Conservation (phyloP, 2,113 vertebrate genomes). For the Amblyopsis rosae region DNA sequence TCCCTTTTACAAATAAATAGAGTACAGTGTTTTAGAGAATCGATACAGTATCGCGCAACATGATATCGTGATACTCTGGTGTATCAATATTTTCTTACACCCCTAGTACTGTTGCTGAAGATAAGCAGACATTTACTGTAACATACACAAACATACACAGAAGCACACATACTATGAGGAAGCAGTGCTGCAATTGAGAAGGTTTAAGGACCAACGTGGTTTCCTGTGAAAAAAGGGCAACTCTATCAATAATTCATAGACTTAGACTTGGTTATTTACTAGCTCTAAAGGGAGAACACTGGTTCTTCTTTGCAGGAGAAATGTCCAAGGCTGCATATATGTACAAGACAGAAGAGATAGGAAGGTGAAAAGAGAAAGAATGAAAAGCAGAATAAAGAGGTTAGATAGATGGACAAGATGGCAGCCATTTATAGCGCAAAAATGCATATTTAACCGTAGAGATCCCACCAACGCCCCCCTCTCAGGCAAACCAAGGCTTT, state of each 20-base stretch:
- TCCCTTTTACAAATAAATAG: too few species aligned
- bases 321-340: slow-evolving; percentile 29
- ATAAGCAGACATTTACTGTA: slow-evolving; percentile 9
- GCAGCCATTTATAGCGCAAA: slow-evolving; percentile 30
- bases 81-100: too few species aligned
- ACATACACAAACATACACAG: background rate
- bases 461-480: slow-evolving; percentile 26
- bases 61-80: too few species aligned
- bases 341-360: slow-evolving; percentile 2
- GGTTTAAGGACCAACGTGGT: slow-evolving; percentile 53
- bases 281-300: slow-evolving; percentile 42
- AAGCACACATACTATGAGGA: slow-evolving; percentile 7
- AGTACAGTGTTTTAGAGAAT: too few species aligned
- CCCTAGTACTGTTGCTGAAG: too few species aligned
- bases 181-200: slow-evolving; percentile 27
- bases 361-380: slow-evolving; percentile 12
- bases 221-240: slow-evolving; percentile 41
- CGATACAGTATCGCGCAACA: too few species aligned
- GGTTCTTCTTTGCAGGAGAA: slow-evolving; percentile 53
- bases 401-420: slow-evolving; percentile 36
- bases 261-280: slow-evolving; percentile 64
- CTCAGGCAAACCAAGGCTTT: slow-evolving; percentile 29
- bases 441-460: slow-evolving; percentile 52
- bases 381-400: slow-evolving; percentile 1
- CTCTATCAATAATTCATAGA: slow-evolving; percentile 68